Evolutionary conservation across 2,888 invertebrate species (phyloP), one percentile per base, ranked within the genome.

Genomic region (Calameuta filiformis): DNA sequence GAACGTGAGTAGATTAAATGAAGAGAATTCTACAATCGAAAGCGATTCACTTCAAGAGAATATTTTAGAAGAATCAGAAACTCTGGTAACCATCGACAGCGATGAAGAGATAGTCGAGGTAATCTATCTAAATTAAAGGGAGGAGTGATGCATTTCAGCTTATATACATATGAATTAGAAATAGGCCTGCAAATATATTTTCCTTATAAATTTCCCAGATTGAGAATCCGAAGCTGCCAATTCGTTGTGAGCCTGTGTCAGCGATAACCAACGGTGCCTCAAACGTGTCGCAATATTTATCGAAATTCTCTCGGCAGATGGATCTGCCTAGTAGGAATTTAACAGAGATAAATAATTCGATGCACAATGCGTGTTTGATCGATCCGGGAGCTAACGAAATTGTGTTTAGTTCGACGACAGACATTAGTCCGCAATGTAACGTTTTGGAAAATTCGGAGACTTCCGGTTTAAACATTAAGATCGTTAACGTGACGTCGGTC

Each of bases 401-500:
- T 23, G 56, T 56, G 15, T 56, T 56, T 23, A 56, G 56, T 56
- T 6, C 56, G 23, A 9, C 56, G 23, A 2, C 9, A 9, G 56
- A 23, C 9, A 56, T 56, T 56, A 23, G 23, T 56, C 56, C 56
- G 23, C 56, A 6, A 23, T 9, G 23, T 9, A 56, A 56, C 56
- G 15, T 56, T 23, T 56, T 56, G 23, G 71, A 33, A 23, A 30
- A 71, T 71, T 35, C n/a, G 15, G 30, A 23, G 35, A 77, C 76
- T 9, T 75, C 82, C 1, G 15, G 84, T 23, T 83, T 88, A 74
- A 85, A 86, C 74, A 86, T 90, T 11, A 85, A 86, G 79, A 90
- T 90, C 37, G 85, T 81, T 11, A 88, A 88, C 31, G 87, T 90
- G 4, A 84, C 87, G 12, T 90, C 90, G 1, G 73, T 90, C 35